Base-by-base conservation (phyloP, 2,113 vertebrate species). In the Leuciscus idus region DNA sequence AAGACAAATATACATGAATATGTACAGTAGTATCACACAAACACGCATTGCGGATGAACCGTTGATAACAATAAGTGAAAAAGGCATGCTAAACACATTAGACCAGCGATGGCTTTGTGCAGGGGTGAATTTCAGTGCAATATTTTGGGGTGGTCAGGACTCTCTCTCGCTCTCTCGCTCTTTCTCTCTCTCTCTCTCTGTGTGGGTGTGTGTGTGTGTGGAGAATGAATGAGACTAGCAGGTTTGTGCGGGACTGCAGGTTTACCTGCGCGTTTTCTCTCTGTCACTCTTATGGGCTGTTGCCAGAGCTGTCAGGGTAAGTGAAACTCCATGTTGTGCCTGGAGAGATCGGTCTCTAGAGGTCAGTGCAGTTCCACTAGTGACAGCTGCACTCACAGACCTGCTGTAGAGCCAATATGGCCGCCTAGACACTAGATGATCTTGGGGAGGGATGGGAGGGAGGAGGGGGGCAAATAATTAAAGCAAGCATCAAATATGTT, bases 351-450 rank as follows among this genome's bases (percentile, higher is more conserved):
- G 91, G 94, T 94, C 94, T 95, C 94, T 93, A 95, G 93, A 96
- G 94, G 95, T 95, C 96, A 95, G 91, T 93, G 93, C 90, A 95
- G 94, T 93, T 95, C 95, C 95, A 95, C 90, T 90, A 91, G 94
- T 95, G 94, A 95, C 94, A 95, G 91, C 92, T 91, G 87, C 91
- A 93, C 92, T 90, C 88, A 84, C 72, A 90, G 90, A 90, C 87
- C 90, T 83, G 86, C 39, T 85, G 87, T 83, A 90, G 86, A 89
- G 89, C 89, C 88, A 93, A 92, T 91, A 90, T 89, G 91, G 89
- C 87, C 84, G 89, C 87, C 90, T 79, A 93, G 87, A 92, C 90
- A 92, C 90, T 57, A 74, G 59, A 84, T 84, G 87, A 78, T 86
- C 48, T 43, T 73, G 61, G 81, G 75, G 75, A 87, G 84, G 73